Conservation (phyloP, 2,113 vertebrate genomes). For the Antigone vipio region DNA sequence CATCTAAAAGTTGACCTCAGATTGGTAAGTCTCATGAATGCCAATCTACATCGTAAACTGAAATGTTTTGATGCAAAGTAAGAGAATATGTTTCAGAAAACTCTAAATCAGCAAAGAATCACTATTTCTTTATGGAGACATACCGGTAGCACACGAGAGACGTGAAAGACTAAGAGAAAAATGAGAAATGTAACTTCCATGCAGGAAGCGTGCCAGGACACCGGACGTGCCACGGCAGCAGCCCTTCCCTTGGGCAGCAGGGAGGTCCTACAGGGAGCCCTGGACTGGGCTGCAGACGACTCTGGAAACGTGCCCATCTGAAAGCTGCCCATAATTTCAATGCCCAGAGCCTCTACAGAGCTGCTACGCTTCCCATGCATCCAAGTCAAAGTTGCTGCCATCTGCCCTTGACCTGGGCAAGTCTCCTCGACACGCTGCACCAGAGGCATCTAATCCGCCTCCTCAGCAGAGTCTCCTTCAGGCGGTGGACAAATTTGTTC, state of each 20-base stretch:
- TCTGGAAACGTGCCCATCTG: background rate
- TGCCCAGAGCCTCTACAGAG: background rate
- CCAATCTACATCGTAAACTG: background rate
- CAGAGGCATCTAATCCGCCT: rapidly evolving
- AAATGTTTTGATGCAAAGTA: background rate
- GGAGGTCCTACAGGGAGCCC: background rate
- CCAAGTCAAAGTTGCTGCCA: rapidly evolving
- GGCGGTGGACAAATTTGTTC: background rate
- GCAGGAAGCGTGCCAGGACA: background rate
- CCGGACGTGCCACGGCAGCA: background rate
- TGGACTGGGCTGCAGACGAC: background rate
- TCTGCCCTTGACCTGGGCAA: background rate
- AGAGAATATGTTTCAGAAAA: background rate
- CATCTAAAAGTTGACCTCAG: background rate
- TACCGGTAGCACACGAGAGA: background rate
- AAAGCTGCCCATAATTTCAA: rapidly evolving
- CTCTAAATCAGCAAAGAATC: background rate
- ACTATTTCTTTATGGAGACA: background rate
- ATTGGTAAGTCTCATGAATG: background rate
- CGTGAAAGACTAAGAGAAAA: background rate
- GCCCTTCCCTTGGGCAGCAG: background rate
- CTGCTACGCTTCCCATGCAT: background rate
- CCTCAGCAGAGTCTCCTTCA: background rate
- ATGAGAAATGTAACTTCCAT: background rate
- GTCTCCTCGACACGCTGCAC: background rate